phyloP scores from a whole-genome alignment of 1,140 invertebrate species.

The Plodia interpunctella region DNA sequence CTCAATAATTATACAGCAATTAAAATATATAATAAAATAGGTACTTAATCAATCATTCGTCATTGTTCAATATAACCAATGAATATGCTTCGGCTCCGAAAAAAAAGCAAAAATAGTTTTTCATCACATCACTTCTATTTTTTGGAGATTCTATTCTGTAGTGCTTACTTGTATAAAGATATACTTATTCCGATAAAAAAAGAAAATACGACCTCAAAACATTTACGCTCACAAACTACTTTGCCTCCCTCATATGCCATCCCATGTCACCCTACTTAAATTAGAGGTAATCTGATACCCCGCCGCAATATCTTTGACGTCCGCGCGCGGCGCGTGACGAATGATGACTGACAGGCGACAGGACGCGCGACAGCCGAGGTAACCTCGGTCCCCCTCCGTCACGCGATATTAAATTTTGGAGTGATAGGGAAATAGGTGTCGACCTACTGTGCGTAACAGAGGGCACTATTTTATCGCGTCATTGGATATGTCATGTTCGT shows the following conservation, averaged over 20 bases:
- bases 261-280: slow-evolving; percentile 35
- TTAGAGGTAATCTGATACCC: slow-evolving; percentile 43
- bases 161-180: too few relatives aligned
- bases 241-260: not conserved
- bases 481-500: not conserved
- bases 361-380: slow-evolving; percentile 21
- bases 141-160: too few relatives aligned
- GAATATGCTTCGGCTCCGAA: too few relatives aligned
- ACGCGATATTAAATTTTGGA: slow-evolving; percentile 29
- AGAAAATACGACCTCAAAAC: too few relatives aligned
- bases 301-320: slow-evolving; percentile 41
- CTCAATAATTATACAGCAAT: too few relatives aligned
- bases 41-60: too few relatives aligned
- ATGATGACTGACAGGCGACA: slow-evolving; percentile 48
- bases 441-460: not conserved
- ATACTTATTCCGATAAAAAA: not conserved
- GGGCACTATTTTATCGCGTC: not conserved
- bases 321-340: slow-evolving; percentile 48
- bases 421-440: slow-evolving; percentile 15
- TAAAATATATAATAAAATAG: too few relatives aligned
- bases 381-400: slow-evolving; percentile 21
- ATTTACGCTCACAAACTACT: not conserved
- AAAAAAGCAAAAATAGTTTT: too few relatives aligned
- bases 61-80: too few relatives aligned
- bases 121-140: too few relatives aligned